A percentile compares a stretch with the other conserved stretches of the same genome.
phyloP scores from a whole-genome alignment of 2,888 invertebrate species.

The Amorpha juglandis region DNA sequence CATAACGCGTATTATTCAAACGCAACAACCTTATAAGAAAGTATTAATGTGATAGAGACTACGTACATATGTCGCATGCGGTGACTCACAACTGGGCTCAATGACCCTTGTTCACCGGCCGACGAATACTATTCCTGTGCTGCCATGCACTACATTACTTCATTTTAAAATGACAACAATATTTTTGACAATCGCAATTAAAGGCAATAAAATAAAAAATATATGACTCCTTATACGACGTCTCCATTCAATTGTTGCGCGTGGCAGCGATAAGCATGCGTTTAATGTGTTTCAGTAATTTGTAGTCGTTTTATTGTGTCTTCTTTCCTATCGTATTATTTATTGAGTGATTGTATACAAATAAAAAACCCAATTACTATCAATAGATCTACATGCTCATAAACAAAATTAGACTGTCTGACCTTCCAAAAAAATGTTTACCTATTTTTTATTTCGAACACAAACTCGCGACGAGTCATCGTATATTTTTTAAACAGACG shows the following conservation, averaged over 20 bases:
- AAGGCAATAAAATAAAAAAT: constrained; percentile 37
- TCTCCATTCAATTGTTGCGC: constrained; percentile 42
- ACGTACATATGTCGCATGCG: constrained; percentile 71
- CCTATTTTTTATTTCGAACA: constrained; percentile 41
- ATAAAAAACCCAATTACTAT: constrained; percentile 43
- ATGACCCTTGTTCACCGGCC: constrained; percentile 71
- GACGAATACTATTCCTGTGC: constrained; percentile 73
- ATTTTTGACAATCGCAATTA: constrained; percentile 47
- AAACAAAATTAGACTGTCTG: constrained; percentile 40
- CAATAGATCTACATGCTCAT: constrained; percentile 43
- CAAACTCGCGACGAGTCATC: constrained; percentile 37
- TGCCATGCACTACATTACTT: constrained; percentile 65
- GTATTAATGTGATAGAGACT: constrained; percentile 80
- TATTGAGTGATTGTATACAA: constrained; percentile 36
- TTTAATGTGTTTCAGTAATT: constrained; percentile 31
- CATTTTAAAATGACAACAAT: constrained; percentile 54
- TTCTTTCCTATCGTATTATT: constrained; percentile 35
- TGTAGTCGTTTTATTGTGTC: constrained; percentile 36
- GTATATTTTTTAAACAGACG: constrained; percentile 35
- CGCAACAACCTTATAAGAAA: constrained; percentile 81
- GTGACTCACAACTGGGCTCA: constrained; percentile 74
- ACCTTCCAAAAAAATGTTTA: constrained; percentile 42
- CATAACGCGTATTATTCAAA: constrained; percentile 83
- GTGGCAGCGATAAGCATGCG: constrained; percentile 31
- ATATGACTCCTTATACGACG: constrained; percentile 36